phyloP scores from a whole-genome alignment of 2,113 vertebrate genomes.

The Noctilio leporinus region DNA sequence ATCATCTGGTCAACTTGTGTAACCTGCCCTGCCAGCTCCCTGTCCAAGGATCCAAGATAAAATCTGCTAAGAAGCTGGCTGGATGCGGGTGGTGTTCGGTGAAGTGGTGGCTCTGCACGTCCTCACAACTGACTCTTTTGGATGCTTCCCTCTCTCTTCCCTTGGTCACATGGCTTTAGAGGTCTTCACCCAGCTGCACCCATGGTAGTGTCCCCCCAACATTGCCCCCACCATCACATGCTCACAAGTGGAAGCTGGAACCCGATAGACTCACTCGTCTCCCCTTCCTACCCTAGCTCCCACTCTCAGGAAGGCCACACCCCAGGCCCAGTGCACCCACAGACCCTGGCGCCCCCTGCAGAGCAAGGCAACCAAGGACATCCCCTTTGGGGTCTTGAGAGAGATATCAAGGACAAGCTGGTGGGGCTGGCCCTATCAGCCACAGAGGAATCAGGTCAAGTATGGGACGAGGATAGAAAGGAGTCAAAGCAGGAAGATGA shows the following conservation, averaged over 20 bases:
- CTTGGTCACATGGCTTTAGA: not conserved
- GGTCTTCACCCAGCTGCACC: no score
- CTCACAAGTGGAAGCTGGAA: no score
- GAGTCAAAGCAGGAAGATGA: not conserved
- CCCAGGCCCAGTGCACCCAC: not conserved
- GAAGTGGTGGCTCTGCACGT: no score
- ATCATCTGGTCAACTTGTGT: no score
- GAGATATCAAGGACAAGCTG: conserved; percentile 63
- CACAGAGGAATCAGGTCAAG: not conserved
- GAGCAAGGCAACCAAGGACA: not conserved
- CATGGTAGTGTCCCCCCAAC: not conserved
- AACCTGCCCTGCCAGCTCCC: no score
- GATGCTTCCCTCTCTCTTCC: not conserved
- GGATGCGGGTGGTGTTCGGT: no score
- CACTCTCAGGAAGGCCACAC: not conserved
- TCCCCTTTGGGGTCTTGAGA: conserved; percentile 34
- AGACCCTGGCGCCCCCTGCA: not conserved
- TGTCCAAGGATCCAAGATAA: accelerated
- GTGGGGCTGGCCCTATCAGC: not conserved
- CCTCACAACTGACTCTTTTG: not conserved
- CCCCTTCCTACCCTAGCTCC: not conserved
- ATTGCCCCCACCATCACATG: accelerated
- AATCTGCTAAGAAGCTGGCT: no score
- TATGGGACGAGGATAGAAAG: not conserved
- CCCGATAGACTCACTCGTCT: not conserved